A percentile compares a stretch with the other conserved stretches of the same genome.
These are phyloP conservation scores for Oscheius sp. DNA, from an alignment of 2,888 invertebrate genomes.

Conservation along the genomic window DNA sequence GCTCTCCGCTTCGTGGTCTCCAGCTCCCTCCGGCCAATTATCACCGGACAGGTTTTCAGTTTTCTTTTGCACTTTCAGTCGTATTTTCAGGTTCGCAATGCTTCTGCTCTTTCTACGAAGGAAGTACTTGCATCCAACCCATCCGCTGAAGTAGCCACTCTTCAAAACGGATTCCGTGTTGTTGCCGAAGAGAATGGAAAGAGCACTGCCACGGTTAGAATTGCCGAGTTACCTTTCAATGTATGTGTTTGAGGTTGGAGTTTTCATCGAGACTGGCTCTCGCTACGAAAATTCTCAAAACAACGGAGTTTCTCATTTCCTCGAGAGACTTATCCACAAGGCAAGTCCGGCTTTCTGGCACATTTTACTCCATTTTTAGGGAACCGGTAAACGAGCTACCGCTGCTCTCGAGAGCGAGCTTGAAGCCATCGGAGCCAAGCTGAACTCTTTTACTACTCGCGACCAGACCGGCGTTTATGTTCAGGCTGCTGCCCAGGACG, in stretches of 20 bases:
- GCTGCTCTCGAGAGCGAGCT: conserved; percentile 67
- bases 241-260: conserved; percentile 75
- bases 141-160: conserved; percentile 67
- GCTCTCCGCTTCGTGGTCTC: conserved; percentile 52
- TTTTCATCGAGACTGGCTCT: conserved; percentile 99
- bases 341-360: conserved; percentile 68
- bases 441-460: conserved; percentile 66
- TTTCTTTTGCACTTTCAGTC: not conserved
- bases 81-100: conserved; percentile 40
- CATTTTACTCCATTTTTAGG: conserved; percentile 38
- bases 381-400: conserved; percentile 63
- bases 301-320: conserved; percentile 97
- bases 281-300: conserved; percentile 91
- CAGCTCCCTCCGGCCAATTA: conserved; percentile 48
- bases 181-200: conserved; percentile 96
- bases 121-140: conserved; percentile 57
- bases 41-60: conserved; percentile 47
- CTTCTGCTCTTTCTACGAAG: conserved; percentile 55
- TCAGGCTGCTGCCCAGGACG: conserved; percentile 66
- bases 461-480: conserved; percentile 70
- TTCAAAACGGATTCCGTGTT: conserved; percentile 88
- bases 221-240: not conserved
- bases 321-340: conserved; percentile 99
- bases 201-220: conserved; percentile 92
- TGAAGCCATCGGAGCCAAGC: conserved; percentile 67